Evolutionary conservation across 2,113 vertebrate species (phyloP), one percentile per base, ranked within the genome.

Genomic region (Trichechus manatus): DNA sequence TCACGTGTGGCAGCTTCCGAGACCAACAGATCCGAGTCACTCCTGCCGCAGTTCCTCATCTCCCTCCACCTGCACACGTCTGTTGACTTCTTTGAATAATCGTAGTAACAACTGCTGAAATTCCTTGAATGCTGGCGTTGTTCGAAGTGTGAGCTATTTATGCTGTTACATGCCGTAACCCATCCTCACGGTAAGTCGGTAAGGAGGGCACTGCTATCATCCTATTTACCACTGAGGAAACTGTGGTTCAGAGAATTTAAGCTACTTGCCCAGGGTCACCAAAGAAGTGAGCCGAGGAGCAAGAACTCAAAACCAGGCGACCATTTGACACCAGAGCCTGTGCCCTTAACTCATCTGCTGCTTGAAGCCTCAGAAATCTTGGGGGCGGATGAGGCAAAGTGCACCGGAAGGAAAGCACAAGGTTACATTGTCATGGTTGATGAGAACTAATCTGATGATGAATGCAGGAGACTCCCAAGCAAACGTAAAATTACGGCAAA

Each of bases 221-320:
- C 33, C 77, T 86, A 1, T 29, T 70, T 19, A n/a, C 11, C 36
- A 6, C 31, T 39, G 8, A 31, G 15, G 42, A 78, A 61, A 78
- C 39, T 25, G 36, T 74, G 19, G 44, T 47, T 14, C 39, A 27
- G 47, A 47, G 39, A 61, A 64, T 78, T 27, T 8, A 39, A 59
- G 25, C 44, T 31, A 33, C 56, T 59, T 31, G 5, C 11, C 1
- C 3, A 33, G 23, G 29, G 47, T 47, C 47, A 47, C 47, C 25
- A 9, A 47, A 15, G 10, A 20, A 0, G 8, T 10, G 17, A 56
- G 1, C 4, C 0, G 23, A 66, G 0, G 4, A 31, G 10, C 17
- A 3, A 29, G 27, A 6, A 53, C 70, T 29, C 23, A 10, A 2
- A 9, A 27, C 20, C 68, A 83, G 42, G 63, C 20, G 70, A 22